A percentile compares a stretch with the other conserved stretches of the same genome.
These are phyloP conservation scores for Frankliniella fusca DNA, from an alignment of 2,888 invertebrate genomes.

Conservation along the genomic window DNA sequence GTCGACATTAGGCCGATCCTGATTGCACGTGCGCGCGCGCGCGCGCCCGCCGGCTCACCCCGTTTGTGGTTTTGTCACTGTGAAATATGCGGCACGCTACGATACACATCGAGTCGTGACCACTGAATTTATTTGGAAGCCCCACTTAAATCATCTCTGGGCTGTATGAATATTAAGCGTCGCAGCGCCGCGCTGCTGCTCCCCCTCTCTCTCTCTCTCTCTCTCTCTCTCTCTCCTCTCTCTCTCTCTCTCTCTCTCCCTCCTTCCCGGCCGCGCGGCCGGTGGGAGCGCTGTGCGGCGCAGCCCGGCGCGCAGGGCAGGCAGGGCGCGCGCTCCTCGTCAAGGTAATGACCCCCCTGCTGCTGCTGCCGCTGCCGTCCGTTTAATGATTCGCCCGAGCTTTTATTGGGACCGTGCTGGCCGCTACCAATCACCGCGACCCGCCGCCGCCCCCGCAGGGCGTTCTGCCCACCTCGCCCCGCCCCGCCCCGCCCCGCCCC, in stretches of 20 bases:
- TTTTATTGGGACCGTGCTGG: too few species aligned
- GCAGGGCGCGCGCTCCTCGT: not conserved
- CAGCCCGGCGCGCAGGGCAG: not conserved
- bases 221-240: not conserved
- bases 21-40: not conserved
- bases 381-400: too few species aligned
- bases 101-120: constrained; percentile 26
- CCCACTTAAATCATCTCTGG: constrained; percentile 20
- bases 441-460: too few species aligned
- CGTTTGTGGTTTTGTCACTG: constrained; percentile 15
- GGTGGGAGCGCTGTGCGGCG: not conserved
- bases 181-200: not conserved
- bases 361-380: too few species aligned
- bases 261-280: not conserved
- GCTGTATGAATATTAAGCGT: constrained; percentile 18
- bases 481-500: too few species aligned
- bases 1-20: not conserved
- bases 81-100: constrained; percentile 22
- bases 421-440: too few species aligned
- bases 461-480: too few species aligned
- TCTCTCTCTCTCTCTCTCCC: not conserved
- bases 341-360: too few species aligned
- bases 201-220: not conserved
- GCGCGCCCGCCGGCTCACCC: not conserved
- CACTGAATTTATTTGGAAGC: constrained; percentile 25